These are phyloP conservation scores for Pachyrhynchus sulphureomaculatus DNA, from an alignment of 1,140 invertebrate genomes.

Conservation along the genomic window DNA sequence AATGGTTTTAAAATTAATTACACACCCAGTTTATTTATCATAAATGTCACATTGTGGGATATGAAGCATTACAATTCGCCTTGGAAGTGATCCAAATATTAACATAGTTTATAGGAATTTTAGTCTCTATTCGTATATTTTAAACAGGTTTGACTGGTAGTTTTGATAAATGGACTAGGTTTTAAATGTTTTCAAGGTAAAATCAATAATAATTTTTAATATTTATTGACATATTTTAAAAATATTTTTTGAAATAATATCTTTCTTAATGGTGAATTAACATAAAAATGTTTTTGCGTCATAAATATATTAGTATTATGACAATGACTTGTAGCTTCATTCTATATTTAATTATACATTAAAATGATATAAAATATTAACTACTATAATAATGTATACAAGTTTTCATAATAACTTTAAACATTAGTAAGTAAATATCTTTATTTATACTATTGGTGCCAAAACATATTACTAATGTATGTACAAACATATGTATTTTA, in stretches of 20 bases:
- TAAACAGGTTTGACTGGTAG: slow-evolving; percentile 8
- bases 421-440: no score
- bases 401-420: no score
- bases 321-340: background rate
- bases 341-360: no score
- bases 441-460: no score
- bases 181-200: background rate
- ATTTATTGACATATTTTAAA: slow-evolving; percentile 4
- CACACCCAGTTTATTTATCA: slow-evolving; percentile 20
- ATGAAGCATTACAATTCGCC: slow-evolving; percentile 5
- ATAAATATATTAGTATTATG: background rate
- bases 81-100: slow-evolving; percentile 6
- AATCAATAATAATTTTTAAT: background rate
- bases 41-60: slow-evolving; percentile 5
- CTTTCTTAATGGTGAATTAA: background rate
- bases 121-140: background rate
- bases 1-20: slow-evolving; percentile 4
- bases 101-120: slow-evolving; percentile 7
- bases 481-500: no score
- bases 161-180: slow-evolving; percentile 3
- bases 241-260: background rate
- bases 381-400: no score
- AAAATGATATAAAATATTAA: no score
- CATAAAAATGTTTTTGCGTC: background rate
- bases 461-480: no score